Percentiles rank a stretch among this genome's conserved stretches.
These are phyloP conservation scores for Colostygia pectinataria DNA, from an alignment of 2,888 invertebrate species.

Conservation along the genomic window DNA sequence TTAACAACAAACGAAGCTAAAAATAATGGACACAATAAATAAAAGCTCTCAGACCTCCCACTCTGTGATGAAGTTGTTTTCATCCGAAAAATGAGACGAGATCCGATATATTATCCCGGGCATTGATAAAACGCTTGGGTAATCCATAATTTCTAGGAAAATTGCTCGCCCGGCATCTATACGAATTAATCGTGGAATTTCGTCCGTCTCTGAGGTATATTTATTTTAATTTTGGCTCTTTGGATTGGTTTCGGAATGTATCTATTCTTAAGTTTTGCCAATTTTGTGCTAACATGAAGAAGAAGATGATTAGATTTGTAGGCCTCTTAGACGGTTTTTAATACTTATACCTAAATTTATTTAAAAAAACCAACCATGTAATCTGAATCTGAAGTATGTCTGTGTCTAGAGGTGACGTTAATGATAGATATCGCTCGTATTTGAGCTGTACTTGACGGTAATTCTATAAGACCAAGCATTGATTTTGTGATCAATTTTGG, in stretches of 20 bases:
- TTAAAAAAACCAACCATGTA: too few species aligned
- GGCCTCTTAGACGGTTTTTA: too few species aligned
- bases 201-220: constrained; percentile 17
- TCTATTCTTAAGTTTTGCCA: background rate
- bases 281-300: too few species aligned
- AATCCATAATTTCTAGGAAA: constrained; percentile 57
- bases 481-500: too few species aligned
- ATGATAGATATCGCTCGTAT: too few species aligned
- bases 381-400: too few species aligned
- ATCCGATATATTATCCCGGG: constrained; percentile 51
- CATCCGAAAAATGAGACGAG: constrained; percentile 34
- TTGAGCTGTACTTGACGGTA: too few species aligned
- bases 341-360: too few species aligned
- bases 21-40: constrained; percentile 38
- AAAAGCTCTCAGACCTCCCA: constrained; percentile 38
- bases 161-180: constrained; percentile 47
- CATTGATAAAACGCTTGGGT: constrained; percentile 60
- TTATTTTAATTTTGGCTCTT: constrained; percentile 32
- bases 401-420: too few species aligned
- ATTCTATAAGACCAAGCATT: too few species aligned
- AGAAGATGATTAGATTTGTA: too few species aligned
- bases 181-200: constrained; percentile 48
- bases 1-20: constrained; percentile 33
- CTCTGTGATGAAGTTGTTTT: constrained; percentile 50
- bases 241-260: constrained; percentile 14